Evolutionary conservation across 2,888 invertebrate species (phyloP).

Genomic region (Latheticus oryzae): DNA sequence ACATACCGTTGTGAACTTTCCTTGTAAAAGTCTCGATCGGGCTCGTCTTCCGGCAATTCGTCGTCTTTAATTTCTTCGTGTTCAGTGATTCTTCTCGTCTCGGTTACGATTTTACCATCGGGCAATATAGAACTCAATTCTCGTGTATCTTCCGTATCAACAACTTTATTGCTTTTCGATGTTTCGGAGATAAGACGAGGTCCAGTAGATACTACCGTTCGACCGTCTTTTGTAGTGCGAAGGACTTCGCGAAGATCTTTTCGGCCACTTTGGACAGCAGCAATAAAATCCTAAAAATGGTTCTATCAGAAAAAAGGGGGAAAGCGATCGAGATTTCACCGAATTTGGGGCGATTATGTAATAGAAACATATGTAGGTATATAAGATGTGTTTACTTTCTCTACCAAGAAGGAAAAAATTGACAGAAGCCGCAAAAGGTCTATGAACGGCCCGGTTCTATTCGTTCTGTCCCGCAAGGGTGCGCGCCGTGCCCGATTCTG

Average conservation of each 20-base stretch:
- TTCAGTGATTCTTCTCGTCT: constrained; percentile 84
- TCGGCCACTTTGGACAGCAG: constrained; percentile 74
- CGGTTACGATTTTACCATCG: constrained; percentile 88
- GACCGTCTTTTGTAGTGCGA: constrained; percentile 66
- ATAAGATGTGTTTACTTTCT: constrained; percentile 22
- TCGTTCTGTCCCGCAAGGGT: constrained; percentile 17
- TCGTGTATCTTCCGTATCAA: constrained; percentile 87
- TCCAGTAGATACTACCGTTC: constrained; percentile 74
- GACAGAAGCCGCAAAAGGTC: neutral
- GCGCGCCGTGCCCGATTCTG: constrained; percentile 22
- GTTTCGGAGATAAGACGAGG: constrained; percentile 82
- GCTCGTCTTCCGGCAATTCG: constrained; percentile 75
- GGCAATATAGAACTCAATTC: constrained; percentile 81
- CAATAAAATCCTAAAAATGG: constrained; percentile 74
- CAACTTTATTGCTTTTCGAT: constrained; percentile 80
- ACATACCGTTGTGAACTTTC: constrained; percentile 69
- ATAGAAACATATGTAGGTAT: constrained; percentile 16
- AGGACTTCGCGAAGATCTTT: constrained; percentile 80
- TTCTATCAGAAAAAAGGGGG: constrained; percentile 8
- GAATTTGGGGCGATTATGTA: constrained; percentile 27
- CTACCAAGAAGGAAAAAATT: constrained; percentile 2
- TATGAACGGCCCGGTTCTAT: constrained; percentile 24
- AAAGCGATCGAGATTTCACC: constrained; percentile 11
- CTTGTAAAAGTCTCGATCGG: constrained; percentile 65
- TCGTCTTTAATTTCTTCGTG: constrained; percentile 88